Evolutionary conservation across 2,888 invertebrate species (phyloP), one percentile per base, ranked within the genome.

Genomic region (Drosophila quasianomalipes): DNA sequence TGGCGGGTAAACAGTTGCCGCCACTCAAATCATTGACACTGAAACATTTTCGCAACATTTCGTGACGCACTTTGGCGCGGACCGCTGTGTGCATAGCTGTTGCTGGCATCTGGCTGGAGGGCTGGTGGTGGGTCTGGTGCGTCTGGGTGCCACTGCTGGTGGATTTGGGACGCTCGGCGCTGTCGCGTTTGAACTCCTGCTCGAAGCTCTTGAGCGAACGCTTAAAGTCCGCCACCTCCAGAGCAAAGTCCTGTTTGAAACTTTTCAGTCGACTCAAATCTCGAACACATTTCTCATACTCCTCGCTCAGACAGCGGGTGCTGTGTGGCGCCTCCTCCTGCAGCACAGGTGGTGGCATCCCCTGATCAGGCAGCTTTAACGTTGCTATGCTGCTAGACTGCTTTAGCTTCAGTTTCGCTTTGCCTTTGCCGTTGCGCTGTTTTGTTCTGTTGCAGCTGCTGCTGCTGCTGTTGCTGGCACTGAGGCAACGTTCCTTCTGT

Each of bases 21-120:
- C 37, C 64, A 26, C 54, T 74, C 10, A 93, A 67, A 74, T 93
- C 93, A 35, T 92, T 91, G 41, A 89, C 87, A 22, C 93, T 93
- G 12, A 88, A 88, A 5, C 85, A 86, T 72, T 92, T 90, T 4
- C 83, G 85, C 9, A 93, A 69, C 51, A 70, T 64, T 33, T 90
- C 89, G 22, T 83, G 83, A 0, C 85, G 74, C n/a, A 67, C 76
- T 37, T 84, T 89, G 28, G 86, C 84, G 0, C 82, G 81, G n/a
- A 65, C 82, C 37, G 60, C 72, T 7, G 67, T 87, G 30, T 66
- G 85, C 72, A 63, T 72, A 4, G 47, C 72, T 6, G 77, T 74
- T 28, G 55, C 74, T 4, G 81, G 77, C 22, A 52, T 51, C 52
- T 67, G 30, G 31, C 30, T 19, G 16, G 47, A 39, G 53, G 9